Evolutionary conservation across 2,113 vertebrate genomes (phyloP), one percentile per base, ranked within the genome.

Genomic region (Bambusicola thoracicus): DNA sequence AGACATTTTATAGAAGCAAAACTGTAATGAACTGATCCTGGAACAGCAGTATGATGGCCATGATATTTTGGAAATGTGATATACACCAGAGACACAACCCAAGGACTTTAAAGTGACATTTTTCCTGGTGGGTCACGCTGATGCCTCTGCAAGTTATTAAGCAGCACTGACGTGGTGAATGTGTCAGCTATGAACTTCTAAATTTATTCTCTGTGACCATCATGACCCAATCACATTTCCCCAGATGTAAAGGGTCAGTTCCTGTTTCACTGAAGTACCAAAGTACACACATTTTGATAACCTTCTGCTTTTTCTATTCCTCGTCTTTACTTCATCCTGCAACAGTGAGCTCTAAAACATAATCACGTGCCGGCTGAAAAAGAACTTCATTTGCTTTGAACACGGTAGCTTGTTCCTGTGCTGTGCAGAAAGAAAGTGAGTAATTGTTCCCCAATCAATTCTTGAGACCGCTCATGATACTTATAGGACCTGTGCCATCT

Each of bases 31-130:
- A 17, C 30, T 85, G 46, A 17, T 59, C 15, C 49, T 78, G 53
- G 77, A 65, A 30, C 38, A 10, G 12, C 10, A 51, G 17, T 74
- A 13, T 11, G 73, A 49, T 13, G 27, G 7, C 4, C 5, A 6
- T 8, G 20, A 44, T 80, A 58, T 55, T 90, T 76, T 77, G 25
- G n/a, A 84, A 72, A 46, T 25, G 3, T 30, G 53, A 59, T 77
- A 59, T 10, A 67, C 3, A 32, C 6, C 2, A 58, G 36, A 73
- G 90, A 49, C 3, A 7, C 0, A 0, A 40, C 11, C 6, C 13
- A 34, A 17, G 11, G 44, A 43, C 58, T 41, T 1, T 1, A 75
- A 87, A 75, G 13, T 5, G 40, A 48, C 8, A 1, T 13, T 85
- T 84, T 79, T 20, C 22, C 8, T 13, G 4, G 1, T 40, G 5